These are phyloP conservation scores for Larimichthys polyactis DNA, from an alignment of 2,113 vertebrate species.

Conservation along the genomic window DNA sequence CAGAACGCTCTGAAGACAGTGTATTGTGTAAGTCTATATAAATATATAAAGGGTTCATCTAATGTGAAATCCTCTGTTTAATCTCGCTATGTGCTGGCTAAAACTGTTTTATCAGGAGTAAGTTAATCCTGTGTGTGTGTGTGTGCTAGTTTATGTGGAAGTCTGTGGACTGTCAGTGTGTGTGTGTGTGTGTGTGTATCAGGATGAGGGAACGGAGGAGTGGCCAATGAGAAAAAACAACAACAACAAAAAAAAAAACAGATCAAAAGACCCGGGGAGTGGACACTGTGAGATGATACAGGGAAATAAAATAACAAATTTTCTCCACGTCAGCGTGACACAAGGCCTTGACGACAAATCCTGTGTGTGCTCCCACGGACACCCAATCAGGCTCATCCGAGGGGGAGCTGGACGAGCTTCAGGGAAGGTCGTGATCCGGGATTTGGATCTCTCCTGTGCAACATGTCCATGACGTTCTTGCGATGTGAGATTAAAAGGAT, in stretches of 20 bases:
- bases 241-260: slow-evolving; percentile 1
- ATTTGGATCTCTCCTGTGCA: slow-evolving; percentile 64
- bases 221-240: not conserved
- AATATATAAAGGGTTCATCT: slow-evolving; percentile 66
- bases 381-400: slow-evolving; percentile 41
- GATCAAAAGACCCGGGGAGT: slow-evolving; percentile 1
- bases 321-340: slow-evolving; percentile 35
- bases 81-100: slow-evolving; percentile 67
- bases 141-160: slow-evolving; percentile 10
- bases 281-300: slow-evolving; percentile 2
- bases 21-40: slow-evolving; percentile 43
- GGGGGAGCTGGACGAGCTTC: slow-evolving; percentile 47
- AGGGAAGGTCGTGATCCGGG: slow-evolving; percentile 66
- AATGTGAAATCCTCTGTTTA: slow-evolving; percentile 71
- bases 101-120: slow-evolving; percentile 67
- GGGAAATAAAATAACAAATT: slow-evolving; percentile 42
- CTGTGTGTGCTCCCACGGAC: slow-evolving; percentile 15
- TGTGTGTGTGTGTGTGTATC: slow-evolving; percentile 10
- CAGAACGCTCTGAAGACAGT: slow-evolving; percentile 23
- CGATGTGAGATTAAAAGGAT: slow-evolving; percentile 59
- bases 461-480: slow-evolving; percentile 38
- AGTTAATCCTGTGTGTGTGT: slow-evolving; percentile 69
- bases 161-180: slow-evolving; percentile 18
- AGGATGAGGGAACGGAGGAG: not conserved
- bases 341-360: not conserved